Evolutionary conservation across 1,140 invertebrate species (phyloP), one percentile per base, ranked within the genome.

Genomic region (Caenorhabditis tropicalis): DNA sequence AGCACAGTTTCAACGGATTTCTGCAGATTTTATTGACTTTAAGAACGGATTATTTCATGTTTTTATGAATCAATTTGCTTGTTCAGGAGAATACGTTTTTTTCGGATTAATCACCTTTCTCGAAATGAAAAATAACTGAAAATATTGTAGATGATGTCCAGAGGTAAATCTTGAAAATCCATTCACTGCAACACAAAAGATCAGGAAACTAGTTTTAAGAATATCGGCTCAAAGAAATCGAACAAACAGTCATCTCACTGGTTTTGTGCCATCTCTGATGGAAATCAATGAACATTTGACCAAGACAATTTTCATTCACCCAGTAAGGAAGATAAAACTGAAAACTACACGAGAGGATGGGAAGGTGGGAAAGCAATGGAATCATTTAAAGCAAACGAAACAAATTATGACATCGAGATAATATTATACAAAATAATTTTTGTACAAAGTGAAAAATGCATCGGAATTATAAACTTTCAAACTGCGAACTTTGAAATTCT

Each of bases 341-440:
- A 74, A 74, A 74, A 74, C 65, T 74, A 74, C 65, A 74, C 65
- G 65, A 74, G n/a, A n/a, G n/a, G n/a, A n/a, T n/a, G n/a, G 5
- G 58, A 31, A 33, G 29, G n/a, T 12, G 36, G 29, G 58, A 33
- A 74, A 74, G 65, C 65, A n/a, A 46, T 15, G 24, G 65, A 74
- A 74, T 5, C 43, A 46, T 12, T 4, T 74, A 74, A 74, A 74
- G 65, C 65, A 24, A 74, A 39, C 16, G 65, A 15, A 74, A 6
- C 3, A n/a, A 43, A 74, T 74, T 74, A 74, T 74, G 65, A 74
- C 65, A 46, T 43, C 65, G 1, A 27, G 36, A 0, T 12, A 21
- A 15, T 24, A 74, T 74, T 74, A n/a, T n/a, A 10, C 65, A 46
- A 46, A 9, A 21, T 56, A 27, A 24, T 27, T 21, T 43, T 74